Base-by-base conservation (phyloP, 1,140 invertebrate genomes). In the Pemphigus obesinymphae region DNA sequence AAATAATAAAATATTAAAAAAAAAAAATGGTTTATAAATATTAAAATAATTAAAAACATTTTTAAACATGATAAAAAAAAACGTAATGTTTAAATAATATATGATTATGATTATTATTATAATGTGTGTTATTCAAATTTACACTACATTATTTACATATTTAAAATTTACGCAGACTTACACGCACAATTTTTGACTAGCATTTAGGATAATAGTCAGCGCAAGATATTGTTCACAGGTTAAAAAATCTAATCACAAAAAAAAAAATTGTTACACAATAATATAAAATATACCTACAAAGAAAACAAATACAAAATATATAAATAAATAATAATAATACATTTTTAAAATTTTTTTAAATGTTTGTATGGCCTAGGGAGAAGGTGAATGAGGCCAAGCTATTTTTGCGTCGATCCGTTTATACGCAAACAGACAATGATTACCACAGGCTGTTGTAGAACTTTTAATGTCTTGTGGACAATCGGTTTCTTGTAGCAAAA, bases 351-450 rank as follows among this genome's bases (percentile, higher is more conserved):
- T 40, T 20, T 80, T 29, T 63, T n/a, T 23, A 55, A 26, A 31
- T 29, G 40, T 1, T 78, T 43, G 10, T 61, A 61, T 20, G 26
- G 43, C 43, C 7, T 50, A 73, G 2, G 70, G 81, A 11, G 84
- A 84, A 80, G 88, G 87, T 61, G 89, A 89, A 85, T 87, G 93
- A 6, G 97, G 96, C 96, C 96, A 98, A 66, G 96, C 96, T 84
- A 98, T 98, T 89, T 97, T 97, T 20, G 96, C 96, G 86, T 97
- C 96, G 85, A 95, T 95, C 66, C 96, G 89, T 88, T 98, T 97
- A 88, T 96, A 98, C 1, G 96, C 96, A 86, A 99, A 92, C 85
- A 96, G 92, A 87, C 94, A 95, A 84, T 96, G 93, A 86, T 92
- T 92, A 58, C 92, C 92, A 83, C 89, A 90, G 81, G 90, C 90